phyloP scores from a whole-genome alignment of 2,113 vertebrate genomes.

The Xyliphius kryptos region DNA sequence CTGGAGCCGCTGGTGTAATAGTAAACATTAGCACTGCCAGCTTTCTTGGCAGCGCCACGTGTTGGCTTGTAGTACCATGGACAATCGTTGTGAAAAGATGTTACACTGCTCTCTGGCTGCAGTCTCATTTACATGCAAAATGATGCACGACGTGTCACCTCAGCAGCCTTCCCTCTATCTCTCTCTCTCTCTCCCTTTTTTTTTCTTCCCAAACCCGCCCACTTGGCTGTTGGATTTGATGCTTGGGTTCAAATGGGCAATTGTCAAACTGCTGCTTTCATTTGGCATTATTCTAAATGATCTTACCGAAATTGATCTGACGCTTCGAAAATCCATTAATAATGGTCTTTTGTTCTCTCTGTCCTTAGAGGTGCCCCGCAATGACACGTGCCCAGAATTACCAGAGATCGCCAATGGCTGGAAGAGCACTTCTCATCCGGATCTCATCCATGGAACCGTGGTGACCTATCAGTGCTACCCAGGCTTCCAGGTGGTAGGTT shows the following conservation, averaged over 20 bases:
- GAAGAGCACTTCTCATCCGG: conserved; percentile 91
- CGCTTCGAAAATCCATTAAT: too few species aligned
- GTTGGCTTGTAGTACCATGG: conserved; percentile 47
- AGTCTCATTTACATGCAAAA: conserved; percentile 33
- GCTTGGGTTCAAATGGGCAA: not conserved
- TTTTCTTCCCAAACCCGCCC: conserved; percentile 16
- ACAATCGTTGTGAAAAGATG: conserved; percentile 44
- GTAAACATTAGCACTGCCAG: conserved; percentile 37
- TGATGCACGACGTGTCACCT: conserved; percentile 23
- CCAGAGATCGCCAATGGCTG: conserved; percentile 90
- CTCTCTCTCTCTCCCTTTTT: too few species aligned
- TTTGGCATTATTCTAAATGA: too few species aligned
- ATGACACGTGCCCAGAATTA: conserved; percentile 91
- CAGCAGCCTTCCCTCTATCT: not conserved
- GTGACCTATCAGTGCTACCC: conserved; percentile 97
- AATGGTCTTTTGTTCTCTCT: not conserved
- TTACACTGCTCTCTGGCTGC: conserved; percentile 40
- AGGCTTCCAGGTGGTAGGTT: conserved; percentile 76
- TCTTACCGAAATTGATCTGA: too few species aligned
- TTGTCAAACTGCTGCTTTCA: too few species aligned
- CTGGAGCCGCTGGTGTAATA: conserved; percentile 39
- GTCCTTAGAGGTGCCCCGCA: conserved; percentile 82
- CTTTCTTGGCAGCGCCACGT: conserved; percentile 46
- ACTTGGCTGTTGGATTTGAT: conserved; percentile 19
- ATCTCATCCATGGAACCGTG: conserved; percentile 87